phyloP scores from a whole-genome alignment of 2,113 vertebrate species.

The Pygoscelis antarcticus region DNA sequence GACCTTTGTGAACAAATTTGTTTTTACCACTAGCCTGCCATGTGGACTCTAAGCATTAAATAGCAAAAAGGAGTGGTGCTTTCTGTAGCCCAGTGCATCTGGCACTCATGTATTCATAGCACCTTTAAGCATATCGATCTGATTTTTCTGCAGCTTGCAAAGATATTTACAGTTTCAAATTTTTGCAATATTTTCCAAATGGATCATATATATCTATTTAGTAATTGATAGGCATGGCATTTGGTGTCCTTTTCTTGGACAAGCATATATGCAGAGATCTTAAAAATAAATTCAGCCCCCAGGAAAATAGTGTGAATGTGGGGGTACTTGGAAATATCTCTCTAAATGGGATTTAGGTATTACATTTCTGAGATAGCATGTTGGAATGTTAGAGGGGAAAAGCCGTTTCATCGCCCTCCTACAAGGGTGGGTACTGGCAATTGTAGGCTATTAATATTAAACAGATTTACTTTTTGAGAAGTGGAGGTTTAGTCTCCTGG shows the following conservation, averaged over 20 bases:
- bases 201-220: background rate
- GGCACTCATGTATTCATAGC: slow-evolving; percentile 2
- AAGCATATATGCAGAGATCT: background rate
- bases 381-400: background rate
- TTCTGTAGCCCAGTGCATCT: background rate
- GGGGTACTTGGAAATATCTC: background rate
- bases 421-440: background rate
- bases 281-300: slow-evolving; percentile 31
- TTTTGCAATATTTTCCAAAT: slow-evolving; percentile 51
- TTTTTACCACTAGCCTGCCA: background rate
- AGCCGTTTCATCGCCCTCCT: background rate
- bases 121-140: background rate
- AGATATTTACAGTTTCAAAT: slow-evolving; percentile 42
- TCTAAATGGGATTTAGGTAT: background rate
- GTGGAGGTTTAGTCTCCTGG: background rate
- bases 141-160: slow-evolving; percentile 27
- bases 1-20: background rate
- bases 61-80: background rate
- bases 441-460: background rate
- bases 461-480: background rate
- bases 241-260: slow-evolving; percentile 18
- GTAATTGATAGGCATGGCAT: slow-evolving; percentile 18
- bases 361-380: slow-evolving; percentile 4
- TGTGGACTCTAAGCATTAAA: background rate
- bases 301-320: background rate